Base-by-base conservation (phyloP, 2,113 vertebrate genomes). In the Cavia aperea region DNA sequence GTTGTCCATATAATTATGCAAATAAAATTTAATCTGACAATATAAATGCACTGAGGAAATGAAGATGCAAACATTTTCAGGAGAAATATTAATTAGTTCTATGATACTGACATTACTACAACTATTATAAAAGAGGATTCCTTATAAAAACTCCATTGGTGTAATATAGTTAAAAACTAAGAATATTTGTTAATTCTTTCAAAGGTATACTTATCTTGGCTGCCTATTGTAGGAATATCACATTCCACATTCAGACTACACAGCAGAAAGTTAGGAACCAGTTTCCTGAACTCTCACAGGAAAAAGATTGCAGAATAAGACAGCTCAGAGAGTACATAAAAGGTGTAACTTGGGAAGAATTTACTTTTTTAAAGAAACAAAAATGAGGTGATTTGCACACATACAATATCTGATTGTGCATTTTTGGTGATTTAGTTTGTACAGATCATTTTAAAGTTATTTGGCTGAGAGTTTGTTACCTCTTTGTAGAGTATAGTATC, bases 41-140 rank as follows among this genome's bases (percentile, higher is more conserved):
- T 88, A 31, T 92, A 96, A 88, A 94, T 92, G 24, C 51, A 92
- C 31, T 43, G 54, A 83, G 54, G 4, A 86, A 87, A 75, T 54
- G 63, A 89, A 93, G 33, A 92, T 26, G 60, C 46, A 72, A 66
- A 70, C 66, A 66, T 89, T 19, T 70, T 21, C 39, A 89, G 56
- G 73, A 72, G 21, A 89, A 92, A 60, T 31, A 31, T 68, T 91
- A 46, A 91, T 56, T 54, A 90, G 39, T 1, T 70, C 29, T 72
- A 18, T 62, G 29, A n/a, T 46, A 23, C 33, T 92, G 49, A 62
- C 21, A 10, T 46, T 89, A 29, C 23, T 81, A 10, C 10, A 73
- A 60, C 10, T 83, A 12, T 86, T 62, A 84, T 18, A 86, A 63
- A 66, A 66, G 56, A 92, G 23, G 8, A 72, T 89, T 21, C 7